phyloP scores from a whole-genome alignment of 2,113 vertebrate species.

The Rhea pennata region DNA sequence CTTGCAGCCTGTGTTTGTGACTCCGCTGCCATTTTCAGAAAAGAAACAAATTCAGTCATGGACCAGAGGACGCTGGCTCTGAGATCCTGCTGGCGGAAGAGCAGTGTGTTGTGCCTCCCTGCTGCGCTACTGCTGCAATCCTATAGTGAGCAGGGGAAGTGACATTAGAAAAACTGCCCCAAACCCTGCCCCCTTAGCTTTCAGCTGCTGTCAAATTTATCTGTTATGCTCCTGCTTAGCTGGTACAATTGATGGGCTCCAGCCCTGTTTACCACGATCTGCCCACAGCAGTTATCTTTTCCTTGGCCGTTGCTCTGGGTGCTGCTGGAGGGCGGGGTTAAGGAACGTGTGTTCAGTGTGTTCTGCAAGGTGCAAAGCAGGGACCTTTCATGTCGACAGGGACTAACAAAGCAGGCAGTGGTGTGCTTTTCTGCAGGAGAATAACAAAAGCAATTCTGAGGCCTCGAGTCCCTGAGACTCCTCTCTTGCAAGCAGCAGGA shows the following conservation, averaged over 20 bases:
- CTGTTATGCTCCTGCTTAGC: neutral
- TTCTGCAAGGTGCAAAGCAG: neutral
- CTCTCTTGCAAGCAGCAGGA: neutral
- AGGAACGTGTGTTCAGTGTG: rapidly evolving
- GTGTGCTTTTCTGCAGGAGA: neutral
- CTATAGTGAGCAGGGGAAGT: neutral
- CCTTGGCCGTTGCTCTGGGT: neutral
- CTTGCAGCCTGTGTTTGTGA: neutral
- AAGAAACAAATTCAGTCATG: neutral
- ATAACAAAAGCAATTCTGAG: neutral
- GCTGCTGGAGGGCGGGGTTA: neutral
- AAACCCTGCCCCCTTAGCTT: neutral
- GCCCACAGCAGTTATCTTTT: neutral
- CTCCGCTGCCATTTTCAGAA: neutral
- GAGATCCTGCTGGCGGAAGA: neutral
- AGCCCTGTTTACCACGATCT: neutral
- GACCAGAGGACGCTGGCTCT: neutral
- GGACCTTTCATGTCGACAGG: neutral
- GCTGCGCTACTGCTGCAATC: neutral
- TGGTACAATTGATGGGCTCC: neutral
- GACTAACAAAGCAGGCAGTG: neutral
- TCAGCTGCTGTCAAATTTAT: neutral
- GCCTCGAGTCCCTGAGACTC: rapidly evolving
- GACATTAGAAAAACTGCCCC: neutral
- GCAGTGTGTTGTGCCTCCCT: neutral